Evolutionary conservation across 2,888 invertebrate genomes (phyloP).

Genomic region (Hyppa rectilinea): DNA sequence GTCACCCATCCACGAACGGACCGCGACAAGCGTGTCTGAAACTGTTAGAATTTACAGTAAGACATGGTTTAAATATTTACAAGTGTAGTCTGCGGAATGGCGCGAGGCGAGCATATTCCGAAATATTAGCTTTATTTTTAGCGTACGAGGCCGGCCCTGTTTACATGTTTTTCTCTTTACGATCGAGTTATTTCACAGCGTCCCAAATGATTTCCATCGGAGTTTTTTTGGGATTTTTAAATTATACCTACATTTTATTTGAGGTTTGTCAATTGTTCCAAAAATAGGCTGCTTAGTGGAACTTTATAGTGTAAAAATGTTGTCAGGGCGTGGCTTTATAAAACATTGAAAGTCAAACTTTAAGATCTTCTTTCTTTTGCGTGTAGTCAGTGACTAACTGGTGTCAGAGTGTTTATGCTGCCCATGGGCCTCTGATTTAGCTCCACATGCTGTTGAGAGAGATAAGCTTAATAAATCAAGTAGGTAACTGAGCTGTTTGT

Average conservation of each 20-base stretch:
- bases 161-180: slow-evolving; percentile 84
- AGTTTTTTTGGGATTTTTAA: slow-evolving; percentile 29
- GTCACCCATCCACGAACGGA: no score
- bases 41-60: slow-evolving; percentile 24
- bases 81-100: slow-evolving; percentile 71
- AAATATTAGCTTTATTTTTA: slow-evolving; percentile 84
- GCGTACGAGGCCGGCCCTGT: slow-evolving; percentile 85
- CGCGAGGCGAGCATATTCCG: slow-evolving; percentile 81
- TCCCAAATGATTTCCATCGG: slow-evolving; percentile 53
- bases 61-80: slow-evolving; percentile 74
- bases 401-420: no score
- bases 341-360: neutral
- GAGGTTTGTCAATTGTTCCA: slow-evolving; percentile 18
- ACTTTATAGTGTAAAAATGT: neutral
- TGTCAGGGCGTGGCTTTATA: neutral
- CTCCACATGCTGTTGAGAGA: no score
- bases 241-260: slow-evolving; percentile 11
- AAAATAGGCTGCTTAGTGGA: neutral
- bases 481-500: no score
- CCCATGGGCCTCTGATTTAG: no score
- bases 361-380: no score
- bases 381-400: no score
- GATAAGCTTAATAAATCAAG: no score
- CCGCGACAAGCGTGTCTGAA: no score
- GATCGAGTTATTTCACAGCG: slow-evolving; percentile 76